Evolutionary conservation across 2,113 vertebrate genomes (phyloP).

Genomic region (Zingel zingel): DNA sequence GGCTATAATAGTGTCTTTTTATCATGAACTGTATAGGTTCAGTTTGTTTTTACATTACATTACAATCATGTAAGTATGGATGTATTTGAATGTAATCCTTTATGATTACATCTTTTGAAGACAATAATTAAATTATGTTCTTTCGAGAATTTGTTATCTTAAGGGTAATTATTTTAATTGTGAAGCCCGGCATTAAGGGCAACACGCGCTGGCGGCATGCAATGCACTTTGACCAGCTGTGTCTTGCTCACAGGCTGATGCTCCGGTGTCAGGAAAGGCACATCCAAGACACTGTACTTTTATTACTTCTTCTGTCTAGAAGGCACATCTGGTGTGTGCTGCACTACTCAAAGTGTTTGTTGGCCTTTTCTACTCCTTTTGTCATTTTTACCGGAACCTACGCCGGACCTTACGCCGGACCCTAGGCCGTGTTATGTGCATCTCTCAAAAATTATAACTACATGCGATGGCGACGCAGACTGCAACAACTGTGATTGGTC

Average conservation of each 20-base stretch:
- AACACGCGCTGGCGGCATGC: no score
- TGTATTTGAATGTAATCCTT: neutral
- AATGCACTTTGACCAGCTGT: neutral
- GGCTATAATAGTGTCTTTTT: constrained; percentile 6
- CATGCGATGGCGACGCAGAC: no score
- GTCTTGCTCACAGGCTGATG: neutral
- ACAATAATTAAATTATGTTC: neutral
- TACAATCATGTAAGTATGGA: no score
- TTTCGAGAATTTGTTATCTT: neutral
- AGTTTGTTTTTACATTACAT: neutral
- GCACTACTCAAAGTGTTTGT: neutral
- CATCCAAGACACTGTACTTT: neutral
- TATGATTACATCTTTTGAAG: neutral
- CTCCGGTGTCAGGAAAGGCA: neutral
- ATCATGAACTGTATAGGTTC: neutral
- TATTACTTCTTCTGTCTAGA: neutral
- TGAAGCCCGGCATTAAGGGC: neutral
- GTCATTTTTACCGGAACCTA: neutral
- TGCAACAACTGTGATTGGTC: no score
- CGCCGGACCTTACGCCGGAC: no score
- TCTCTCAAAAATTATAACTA: no score
- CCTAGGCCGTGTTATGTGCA: no score
- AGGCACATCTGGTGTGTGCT: neutral
- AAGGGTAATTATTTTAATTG: neutral
- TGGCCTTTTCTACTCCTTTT: neutral